Conservation (phyloP, 2,888 invertebrate species). For the Tetheella fluctuosa region DNA sequence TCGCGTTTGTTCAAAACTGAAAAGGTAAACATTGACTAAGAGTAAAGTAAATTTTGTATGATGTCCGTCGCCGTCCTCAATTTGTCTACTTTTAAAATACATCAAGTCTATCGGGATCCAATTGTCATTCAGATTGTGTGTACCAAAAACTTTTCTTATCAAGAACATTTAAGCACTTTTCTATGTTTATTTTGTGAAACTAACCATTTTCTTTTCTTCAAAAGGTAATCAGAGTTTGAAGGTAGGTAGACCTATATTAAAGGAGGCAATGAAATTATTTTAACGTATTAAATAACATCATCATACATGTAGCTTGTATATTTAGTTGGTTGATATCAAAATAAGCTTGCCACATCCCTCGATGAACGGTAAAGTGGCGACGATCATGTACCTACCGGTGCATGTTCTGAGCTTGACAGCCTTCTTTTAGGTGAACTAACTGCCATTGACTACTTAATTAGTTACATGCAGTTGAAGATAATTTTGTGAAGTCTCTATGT, state of each 20-base stretch:
- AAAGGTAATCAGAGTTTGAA: background rate
- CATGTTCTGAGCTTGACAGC: too few species aligned
- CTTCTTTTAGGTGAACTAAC: too few species aligned
- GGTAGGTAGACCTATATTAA: too few species aligned
- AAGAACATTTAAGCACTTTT: background rate
- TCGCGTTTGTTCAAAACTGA: background rate
- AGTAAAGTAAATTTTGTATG: background rate
- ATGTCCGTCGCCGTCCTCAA: background rate
- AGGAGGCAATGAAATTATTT: too few species aligned
- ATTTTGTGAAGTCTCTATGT: too few species aligned
- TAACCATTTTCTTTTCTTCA: background rate
- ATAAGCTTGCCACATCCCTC: too few species aligned
- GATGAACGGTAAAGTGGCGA: too few species aligned
- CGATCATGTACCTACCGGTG: too few species aligned
- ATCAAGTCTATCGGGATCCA: background rate
- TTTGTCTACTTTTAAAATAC: background rate
- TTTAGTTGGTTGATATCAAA: too few species aligned
- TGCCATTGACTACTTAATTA: too few species aligned
- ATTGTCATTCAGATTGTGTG: conserved; percentile 6
- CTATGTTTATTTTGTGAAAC: conserved; percentile 5
- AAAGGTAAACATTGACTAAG: background rate
- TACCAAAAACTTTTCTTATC: conserved; percentile 9
- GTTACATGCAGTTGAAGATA: too few species aligned
- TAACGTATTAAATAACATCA: background rate
- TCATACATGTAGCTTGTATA: background rate